Evolutionary conservation across 2,113 vertebrate genomes (phyloP).

Genomic region (Ptyas mucosa): DNA sequence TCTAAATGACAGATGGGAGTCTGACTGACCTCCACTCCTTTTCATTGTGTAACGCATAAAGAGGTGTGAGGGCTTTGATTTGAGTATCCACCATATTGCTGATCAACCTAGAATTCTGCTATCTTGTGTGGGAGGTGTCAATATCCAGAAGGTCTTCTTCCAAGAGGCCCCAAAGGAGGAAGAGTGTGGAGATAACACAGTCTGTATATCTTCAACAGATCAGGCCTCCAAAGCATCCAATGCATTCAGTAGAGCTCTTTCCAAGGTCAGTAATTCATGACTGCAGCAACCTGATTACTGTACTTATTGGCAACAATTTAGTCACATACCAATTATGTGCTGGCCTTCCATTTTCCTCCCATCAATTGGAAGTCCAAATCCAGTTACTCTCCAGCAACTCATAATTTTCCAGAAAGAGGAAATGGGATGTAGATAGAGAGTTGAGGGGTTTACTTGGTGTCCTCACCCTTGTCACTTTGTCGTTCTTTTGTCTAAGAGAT

Average conservation of each 20-base stretch:
- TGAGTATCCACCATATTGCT: not conserved
- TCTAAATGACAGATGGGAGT: not conserved
- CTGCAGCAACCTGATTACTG: not conserved
- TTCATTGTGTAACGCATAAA: not conserved
- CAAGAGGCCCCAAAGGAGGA: not conserved
- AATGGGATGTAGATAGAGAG: not conserved
- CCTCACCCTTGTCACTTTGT: not conserved
- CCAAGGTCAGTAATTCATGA: not conserved
- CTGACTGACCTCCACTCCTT: not conserved
- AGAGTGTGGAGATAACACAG: not conserved
- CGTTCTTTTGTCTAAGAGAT: not conserved
- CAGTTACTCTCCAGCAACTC: not conserved
- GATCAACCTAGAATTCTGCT: not conserved
- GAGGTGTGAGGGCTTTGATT: not conserved
- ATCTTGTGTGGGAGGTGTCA: not conserved
- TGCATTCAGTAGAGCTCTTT: not conserved
- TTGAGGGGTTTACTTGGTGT: not conserved
- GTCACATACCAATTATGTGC: not conserved
- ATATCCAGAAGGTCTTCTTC: not conserved
- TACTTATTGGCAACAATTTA: not conserved
- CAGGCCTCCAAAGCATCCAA: not conserved
- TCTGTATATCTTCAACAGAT: not conserved
- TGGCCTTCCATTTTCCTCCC: not conserved
- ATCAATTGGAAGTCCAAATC: not conserved
- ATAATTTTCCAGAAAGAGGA: not conserved